Evolutionary conservation across 2,888 invertebrate genomes (phyloP), one percentile per base, ranked within the genome.

Genomic region (Cenopis cana): DNA sequence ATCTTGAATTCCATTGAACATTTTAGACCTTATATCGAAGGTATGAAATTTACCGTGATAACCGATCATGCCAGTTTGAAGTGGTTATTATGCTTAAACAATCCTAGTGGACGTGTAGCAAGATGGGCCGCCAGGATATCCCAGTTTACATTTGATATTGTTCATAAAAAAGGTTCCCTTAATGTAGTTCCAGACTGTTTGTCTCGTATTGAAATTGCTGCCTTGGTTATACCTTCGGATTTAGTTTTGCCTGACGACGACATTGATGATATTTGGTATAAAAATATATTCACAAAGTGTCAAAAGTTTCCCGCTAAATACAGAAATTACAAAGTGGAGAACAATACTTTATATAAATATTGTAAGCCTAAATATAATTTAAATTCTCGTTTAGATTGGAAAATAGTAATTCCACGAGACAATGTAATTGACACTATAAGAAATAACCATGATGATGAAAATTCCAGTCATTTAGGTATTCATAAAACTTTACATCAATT

Each of bases 71-170:
- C 52, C n/a, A 64, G 64, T 24, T 38, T 64, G 9, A 64, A 64
- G 17, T 64, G 64, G 66, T 33, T 56, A 33, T 20, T 50, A 6
- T 10, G 50, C 2, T 36, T 68, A 38, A 41, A 36, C 17, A 68
- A 68, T 17, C 59, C 68, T 6, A 52, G 50, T n/a, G 68, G 59
- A n/a, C 59, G 69, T 12, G 29, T 65, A 18, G 69, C 69, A 17
- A 59, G 65, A 52, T 69, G 69, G 69, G 57, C 55, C 11, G 55
- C 59, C 14, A 36, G 69, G 9, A 52, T 69, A 3, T 65, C 69
- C 0, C 57, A 65, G 49, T 67, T 33, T 49, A 61, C 66, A 10
- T 71, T 67, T 61, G 57, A 71, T 36, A 55, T 71, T 14, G n/a
- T 65, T 29, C 69, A 69, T 24, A 59, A 54, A 20, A 69, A 69